Base-by-base conservation (phyloP, 1,140 invertebrate species). In the Ostrea edulis region DNA sequence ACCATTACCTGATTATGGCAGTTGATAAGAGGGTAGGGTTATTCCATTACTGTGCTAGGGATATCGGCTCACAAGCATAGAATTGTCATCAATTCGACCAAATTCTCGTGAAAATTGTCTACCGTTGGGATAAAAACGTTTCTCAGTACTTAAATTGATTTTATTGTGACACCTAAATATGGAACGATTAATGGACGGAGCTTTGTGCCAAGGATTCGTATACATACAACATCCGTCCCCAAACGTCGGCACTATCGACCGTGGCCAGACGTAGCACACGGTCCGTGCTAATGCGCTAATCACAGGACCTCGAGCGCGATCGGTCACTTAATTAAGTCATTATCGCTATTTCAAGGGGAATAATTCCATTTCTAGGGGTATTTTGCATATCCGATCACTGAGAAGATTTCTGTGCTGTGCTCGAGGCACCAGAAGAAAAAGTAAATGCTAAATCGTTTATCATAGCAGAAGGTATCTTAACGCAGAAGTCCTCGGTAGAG, bases 321-420 rank as follows among this genome's bases (percentile, higher is more conserved):
- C 68, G 68, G 68, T 77, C 68, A 77, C 68, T 77, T 77, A 77
- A 77, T 77, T 77, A 77, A 77, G 68, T 77, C 68, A 77, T 77
- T 77, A 77, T 77, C 68, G 25, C 22, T 25, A 77, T 77, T 77
- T 77, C 68, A 77, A 77, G 68, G 29, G 68, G 68, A 77, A 77
- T 77, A 77, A 77, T 77, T 77, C 68, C 68, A 77, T 22, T 77
- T 77, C 68, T 77, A 29, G 68, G 25, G 25, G 68, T 77, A 77
- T 77, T 77, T 77, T 77, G 68, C 68, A 77, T 77, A 77, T 77
- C 68, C 68, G 68, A 77, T 29, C 29, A 35, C 14, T 77, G 14
- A 35, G 68, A 12, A 77, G 68, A 29, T 77, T 25, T 35, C 9
- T 3, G 29, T 77, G 25, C 68, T 25, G 8, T 11, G 68, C 14